Evolutionary conservation across 2,797 vertebrate genomes (phyloP).

Genomic region (Carduelis carduelis): DNA sequence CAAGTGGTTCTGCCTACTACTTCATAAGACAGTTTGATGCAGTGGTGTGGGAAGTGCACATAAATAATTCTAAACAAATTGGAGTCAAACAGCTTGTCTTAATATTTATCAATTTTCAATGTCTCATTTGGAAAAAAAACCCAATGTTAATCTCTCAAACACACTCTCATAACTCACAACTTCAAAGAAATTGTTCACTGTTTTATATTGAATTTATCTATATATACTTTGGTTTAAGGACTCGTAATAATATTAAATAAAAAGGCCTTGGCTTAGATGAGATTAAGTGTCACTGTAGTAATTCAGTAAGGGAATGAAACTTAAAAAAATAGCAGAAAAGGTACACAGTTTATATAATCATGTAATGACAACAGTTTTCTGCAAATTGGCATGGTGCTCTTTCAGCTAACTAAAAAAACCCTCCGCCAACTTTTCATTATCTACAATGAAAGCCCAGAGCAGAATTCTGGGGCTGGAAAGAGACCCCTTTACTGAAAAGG

Average conservation of each 20-base stretch:
- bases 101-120: neutral
- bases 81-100: neutral
- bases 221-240: neutral
- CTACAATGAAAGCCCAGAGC: neutral
- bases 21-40: neutral
- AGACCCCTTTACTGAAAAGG: neutral
- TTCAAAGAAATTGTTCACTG: neutral
- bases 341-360: neutral
- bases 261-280: neutral
- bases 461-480: neutral
- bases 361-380: neutral
- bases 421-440: neutral
- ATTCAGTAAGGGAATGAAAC: neutral
- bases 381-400: neutral
- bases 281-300: neutral
- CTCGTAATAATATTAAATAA: neutral
- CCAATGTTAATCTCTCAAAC: neutral
- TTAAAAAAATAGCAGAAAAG: neutral
- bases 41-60: neutral
- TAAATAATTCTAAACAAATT: neutral
- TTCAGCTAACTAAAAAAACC: neutral
- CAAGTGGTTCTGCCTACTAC: neutral
- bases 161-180: neutral
- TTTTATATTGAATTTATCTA: neutral
- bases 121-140: neutral